phyloP scores from a whole-genome alignment of 2,888 invertebrate species.

The Coelogynopora nodosa region DNA sequence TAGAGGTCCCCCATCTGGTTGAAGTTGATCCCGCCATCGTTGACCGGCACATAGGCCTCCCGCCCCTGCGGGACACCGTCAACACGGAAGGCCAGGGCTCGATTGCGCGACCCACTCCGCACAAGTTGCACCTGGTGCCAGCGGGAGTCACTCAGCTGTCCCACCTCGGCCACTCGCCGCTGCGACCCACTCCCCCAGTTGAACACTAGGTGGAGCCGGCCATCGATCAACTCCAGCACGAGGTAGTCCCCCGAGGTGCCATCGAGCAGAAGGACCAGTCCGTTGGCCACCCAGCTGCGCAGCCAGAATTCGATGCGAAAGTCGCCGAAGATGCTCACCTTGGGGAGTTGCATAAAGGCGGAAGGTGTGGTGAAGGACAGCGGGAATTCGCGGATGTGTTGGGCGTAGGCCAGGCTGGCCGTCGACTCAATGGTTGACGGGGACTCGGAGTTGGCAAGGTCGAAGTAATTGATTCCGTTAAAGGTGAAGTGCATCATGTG shows the following conservation, averaged over 20 bases:
- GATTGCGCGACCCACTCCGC: background rate
- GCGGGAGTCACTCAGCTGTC: background rate
- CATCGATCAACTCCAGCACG: constrained; percentile 26
- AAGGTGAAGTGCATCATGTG: constrained; percentile 39
- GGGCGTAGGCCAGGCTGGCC: background rate
- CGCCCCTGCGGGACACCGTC: constrained; percentile 20
- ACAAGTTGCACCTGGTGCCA: constrained; percentile 29
- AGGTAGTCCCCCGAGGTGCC: constrained; percentile 33
- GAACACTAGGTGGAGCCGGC: constrained; percentile 19
- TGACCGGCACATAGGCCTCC: constrained; percentile 13
- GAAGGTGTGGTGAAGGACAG: background rate
- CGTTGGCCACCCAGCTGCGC: background rate
- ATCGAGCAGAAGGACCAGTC: constrained; percentile 12
- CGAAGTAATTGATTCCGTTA: constrained; percentile 28
- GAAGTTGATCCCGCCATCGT: constrained; percentile 35
- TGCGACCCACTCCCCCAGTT: constrained; percentile 37
- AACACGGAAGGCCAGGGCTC: constrained; percentile 16
- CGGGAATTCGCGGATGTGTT: constrained; percentile 25
- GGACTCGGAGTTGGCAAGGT: constrained; percentile 21
- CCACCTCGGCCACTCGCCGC: background rate
- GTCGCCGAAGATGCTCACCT: constrained; percentile 35
- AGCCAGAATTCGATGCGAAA: constrained; percentile 35
- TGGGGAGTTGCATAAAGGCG: constrained; percentile 15
- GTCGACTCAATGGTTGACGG: constrained; percentile 23
- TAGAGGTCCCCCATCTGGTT: constrained; percentile 25